These are phyloP conservation scores for Streblospio benedicti DNA, from an alignment of 1,140 invertebrate species.

Conservation along the genomic window DNA sequence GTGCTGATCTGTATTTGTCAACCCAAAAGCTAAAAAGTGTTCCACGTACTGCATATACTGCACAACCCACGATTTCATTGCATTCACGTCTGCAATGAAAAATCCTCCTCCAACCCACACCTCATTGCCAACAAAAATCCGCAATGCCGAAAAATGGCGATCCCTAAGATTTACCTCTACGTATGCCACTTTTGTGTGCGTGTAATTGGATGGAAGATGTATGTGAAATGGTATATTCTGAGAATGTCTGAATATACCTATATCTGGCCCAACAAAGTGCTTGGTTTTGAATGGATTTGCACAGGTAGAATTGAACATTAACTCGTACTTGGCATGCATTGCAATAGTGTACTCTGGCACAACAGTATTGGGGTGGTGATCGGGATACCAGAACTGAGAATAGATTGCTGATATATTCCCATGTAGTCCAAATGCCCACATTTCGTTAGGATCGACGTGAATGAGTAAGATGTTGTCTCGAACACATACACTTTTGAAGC, in stretches of 20 bases:
- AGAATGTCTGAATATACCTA: slow-evolving; percentile 14
- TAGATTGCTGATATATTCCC: slow-evolving; percentile 23
- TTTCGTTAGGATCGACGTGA: slow-evolving; percentile 19
- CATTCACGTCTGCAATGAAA: slow-evolving; percentile 4
- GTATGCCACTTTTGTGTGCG: slow-evolving; percentile 29
- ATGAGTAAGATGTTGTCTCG: slow-evolving; percentile 23
- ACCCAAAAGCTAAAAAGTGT: neutral
- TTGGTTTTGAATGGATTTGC: slow-evolving; percentile 8
- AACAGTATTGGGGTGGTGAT: slow-evolving; percentile 20
- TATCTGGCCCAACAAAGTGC: slow-evolving; percentile 14
- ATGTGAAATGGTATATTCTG: slow-evolving; percentile 20
- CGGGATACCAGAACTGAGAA: slow-evolving; percentile 26
- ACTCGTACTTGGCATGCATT: slow-evolving; percentile 34
- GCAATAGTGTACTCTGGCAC: slow-evolving; percentile 29
- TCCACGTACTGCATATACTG: slow-evolving; percentile 12
- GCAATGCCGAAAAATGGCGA: slow-evolving; percentile 10
- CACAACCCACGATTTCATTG: slow-evolving; percentile 3
- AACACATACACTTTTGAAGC: slow-evolving; percentile 1
- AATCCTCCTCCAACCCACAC: slow-evolving; percentile 31
- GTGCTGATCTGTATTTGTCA: slow-evolving; percentile 16
- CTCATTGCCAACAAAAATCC: slow-evolving; percentile 24
- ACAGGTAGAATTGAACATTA: neutral
- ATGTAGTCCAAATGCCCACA: slow-evolving; percentile 30
- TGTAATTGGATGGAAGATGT: slow-evolving; percentile 28
- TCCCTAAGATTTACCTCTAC: slow-evolving; percentile 24